Evolutionary conservation across 2,797 vertebrate genomes (phyloP).

Genomic region (Malurus splendens): DNA sequence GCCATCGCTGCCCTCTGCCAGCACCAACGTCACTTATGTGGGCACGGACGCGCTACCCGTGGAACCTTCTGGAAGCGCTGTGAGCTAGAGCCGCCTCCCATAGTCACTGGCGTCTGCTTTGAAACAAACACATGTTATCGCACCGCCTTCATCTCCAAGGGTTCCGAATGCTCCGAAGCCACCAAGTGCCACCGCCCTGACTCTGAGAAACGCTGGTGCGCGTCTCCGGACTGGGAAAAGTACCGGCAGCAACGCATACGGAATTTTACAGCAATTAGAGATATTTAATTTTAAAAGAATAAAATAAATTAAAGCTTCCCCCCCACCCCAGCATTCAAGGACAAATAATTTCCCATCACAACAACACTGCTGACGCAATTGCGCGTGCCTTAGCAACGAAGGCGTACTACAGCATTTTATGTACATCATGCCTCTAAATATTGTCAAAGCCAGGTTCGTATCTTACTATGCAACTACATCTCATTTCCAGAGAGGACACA

Average conservation of each 20-base stretch:
- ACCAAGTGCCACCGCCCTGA: background rate
- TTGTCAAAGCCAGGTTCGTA: slow-evolving; percentile 4
- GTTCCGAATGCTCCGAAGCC: background rate
- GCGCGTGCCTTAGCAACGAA: slow-evolving; percentile 41
- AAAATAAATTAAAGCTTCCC: background rate
- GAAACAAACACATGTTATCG: background rate
- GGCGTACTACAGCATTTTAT: slow-evolving; percentile 27
- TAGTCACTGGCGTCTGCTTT: background rate
- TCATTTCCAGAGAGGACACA: background rate
- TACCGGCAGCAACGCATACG: rapidly evolving
- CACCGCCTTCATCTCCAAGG: background rate
- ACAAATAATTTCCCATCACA: slow-evolving; percentile 23
- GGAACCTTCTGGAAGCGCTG: slow-evolving; percentile 44
- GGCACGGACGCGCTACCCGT: background rate
- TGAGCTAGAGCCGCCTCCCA: background rate
- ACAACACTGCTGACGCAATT: background rate
- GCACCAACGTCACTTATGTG: background rate
- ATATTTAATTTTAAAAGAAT: background rate
- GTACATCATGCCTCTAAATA: slow-evolving; percentile 31
- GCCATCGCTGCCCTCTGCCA: slow-evolving; percentile 22
- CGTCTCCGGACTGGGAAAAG: background rate
- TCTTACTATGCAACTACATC: background rate
- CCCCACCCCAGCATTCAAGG: background rate
- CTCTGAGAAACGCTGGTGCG: rapidly evolving
- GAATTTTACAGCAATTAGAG: background rate